These are phyloP conservation scores for Lindbergichthys nudifrons DNA, from an alignment of 2,797 vertebrate species.

Conservation along the genomic window DNA sequence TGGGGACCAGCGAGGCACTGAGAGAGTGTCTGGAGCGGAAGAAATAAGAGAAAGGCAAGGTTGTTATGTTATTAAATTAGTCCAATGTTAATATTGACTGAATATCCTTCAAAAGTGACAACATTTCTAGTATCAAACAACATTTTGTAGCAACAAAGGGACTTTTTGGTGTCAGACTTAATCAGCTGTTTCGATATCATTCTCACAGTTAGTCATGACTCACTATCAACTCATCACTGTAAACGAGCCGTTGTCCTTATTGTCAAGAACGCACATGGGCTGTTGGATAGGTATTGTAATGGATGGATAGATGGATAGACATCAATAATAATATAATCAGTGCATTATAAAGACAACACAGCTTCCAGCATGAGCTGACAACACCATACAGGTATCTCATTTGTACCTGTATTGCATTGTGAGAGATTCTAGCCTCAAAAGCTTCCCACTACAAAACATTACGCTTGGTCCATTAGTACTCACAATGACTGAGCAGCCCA, in stretches of 20 bases:
- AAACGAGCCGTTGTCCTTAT: constrained; percentile 24
- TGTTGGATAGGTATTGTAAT: background rate
- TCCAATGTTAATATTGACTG: constrained; percentile 18
- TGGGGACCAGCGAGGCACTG: constrained; percentile 99
- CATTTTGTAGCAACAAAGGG: constrained; percentile 19
- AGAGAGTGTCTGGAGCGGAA: constrained; percentile 90
- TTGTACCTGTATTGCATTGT: constrained; percentile 36
- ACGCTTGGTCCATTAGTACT: constrained; percentile 62
- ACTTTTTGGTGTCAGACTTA: constrained; percentile 37
- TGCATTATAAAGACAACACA: background rate
- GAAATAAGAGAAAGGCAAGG: constrained; percentile 28
- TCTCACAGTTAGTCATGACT: constrained; percentile 11
- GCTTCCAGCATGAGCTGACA: background rate
- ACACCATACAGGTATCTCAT: constrained; percentile 11
- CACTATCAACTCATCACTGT: constrained; percentile 24
- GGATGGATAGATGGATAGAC: constrained; percentile 20
- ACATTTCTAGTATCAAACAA: constrained; percentile 10
- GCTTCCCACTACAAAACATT: constrained; percentile 54
- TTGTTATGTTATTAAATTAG: background rate
- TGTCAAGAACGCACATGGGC: constrained; percentile 4
- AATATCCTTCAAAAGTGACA: constrained; percentile 18
- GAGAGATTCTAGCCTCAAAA: constrained; percentile 55
- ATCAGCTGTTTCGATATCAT: constrained; percentile 29
- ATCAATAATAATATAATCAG: background rate
- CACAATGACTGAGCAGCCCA: constrained; percentile 10